phyloP scores from a whole-genome alignment of 2,797 vertebrate species.

The Gymnothorax javanicus region DNA sequence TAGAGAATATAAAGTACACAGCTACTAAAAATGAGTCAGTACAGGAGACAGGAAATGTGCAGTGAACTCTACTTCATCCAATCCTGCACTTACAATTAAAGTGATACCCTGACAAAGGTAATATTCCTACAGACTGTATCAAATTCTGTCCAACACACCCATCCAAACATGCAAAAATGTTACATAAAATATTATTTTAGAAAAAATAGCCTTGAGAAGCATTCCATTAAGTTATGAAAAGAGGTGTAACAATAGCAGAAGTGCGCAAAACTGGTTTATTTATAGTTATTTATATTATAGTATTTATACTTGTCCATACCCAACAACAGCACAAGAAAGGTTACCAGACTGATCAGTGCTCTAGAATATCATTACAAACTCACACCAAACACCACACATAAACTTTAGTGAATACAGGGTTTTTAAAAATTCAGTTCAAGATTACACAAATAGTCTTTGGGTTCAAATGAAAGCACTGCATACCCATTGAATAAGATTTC shows the following conservation, averaged over 20 bases:
- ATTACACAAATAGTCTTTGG: neutral
- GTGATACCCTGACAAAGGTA: neutral
- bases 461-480: neutral
- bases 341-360: constrained; percentile 8
- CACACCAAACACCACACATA: neutral
- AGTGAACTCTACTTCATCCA: neutral
- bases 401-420: neutral
- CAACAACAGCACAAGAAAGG: neutral
- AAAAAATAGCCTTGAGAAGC: constrained; percentile 4
- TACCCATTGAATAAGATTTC: neutral
- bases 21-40: constrained; percentile 45
- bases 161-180: neutral
- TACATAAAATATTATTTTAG: neutral
- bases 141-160: neutral
- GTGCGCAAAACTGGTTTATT: constrained; percentile 50
- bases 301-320: constrained; percentile 23
- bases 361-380: neutral
- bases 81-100: neutral
- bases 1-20: constrained; percentile 38
- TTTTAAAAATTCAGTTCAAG: neutral
- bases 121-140: neutral
- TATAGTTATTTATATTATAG: too few relatives aligned
- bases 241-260: constrained; percentile 46
- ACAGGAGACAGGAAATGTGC: neutral
- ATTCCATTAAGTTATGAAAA: constrained; percentile 42